These are phyloP conservation scores for Delphinapterus leucas DNA, from an alignment of 2,113 vertebrate genomes.

Conservation along the genomic window DNA sequence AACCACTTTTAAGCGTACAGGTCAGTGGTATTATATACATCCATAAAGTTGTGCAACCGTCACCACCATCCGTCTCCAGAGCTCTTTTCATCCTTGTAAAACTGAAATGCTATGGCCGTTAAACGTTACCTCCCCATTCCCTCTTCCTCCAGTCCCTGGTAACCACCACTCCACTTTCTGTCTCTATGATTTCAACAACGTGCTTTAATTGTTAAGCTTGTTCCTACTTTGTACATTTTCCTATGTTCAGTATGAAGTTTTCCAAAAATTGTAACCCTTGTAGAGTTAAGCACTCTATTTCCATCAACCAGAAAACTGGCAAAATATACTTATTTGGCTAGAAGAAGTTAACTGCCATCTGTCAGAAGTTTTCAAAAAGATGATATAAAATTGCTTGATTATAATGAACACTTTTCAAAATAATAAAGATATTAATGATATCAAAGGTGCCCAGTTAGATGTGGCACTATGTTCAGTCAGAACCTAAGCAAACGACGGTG, in stretches of 20 bases:
- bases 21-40: background rate
- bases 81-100: background rate
- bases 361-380: background rate
- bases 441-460: background rate
- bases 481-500: background rate
- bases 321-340: background rate
- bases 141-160: accelerated
- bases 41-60: background rate
- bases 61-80: background rate
- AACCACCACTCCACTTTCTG: background rate
- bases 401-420: background rate
- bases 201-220: background rate
- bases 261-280: background rate
- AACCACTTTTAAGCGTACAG: background rate
- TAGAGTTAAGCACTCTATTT: background rate
- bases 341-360: background rate
- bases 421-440: background rate
- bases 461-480: background rate
- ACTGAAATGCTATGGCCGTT: background rate
- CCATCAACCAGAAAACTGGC: background rate
- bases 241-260: background rate
- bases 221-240: background rate
- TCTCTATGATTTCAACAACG: background rate
- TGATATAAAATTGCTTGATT: background rate
- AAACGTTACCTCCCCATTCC: background rate